These are phyloP conservation scores for Oscheius onirici DNA, from an alignment of 2,888 invertebrate species.

Conservation along the genomic window DNA sequence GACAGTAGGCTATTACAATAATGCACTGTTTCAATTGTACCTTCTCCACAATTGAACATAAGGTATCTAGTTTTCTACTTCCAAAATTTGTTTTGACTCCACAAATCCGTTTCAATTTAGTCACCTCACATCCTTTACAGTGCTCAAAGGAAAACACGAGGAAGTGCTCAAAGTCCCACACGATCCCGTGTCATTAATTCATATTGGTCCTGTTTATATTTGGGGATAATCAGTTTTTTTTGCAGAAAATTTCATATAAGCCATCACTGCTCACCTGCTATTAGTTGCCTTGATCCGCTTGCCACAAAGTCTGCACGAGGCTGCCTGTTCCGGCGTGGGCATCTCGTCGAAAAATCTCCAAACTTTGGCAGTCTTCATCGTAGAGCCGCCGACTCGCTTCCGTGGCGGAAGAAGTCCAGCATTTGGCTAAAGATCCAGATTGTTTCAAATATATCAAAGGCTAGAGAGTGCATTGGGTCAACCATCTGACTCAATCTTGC, in stretches of 20 bases:
- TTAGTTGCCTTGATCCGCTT: slow-evolving; percentile 71
- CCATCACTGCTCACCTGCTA: slow-evolving; percentile 63
- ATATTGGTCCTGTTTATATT: neutral
- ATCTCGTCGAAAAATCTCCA: slow-evolving; percentile 68
- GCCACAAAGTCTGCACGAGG: slow-evolving; percentile 64
- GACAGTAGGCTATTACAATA: too few species aligned
- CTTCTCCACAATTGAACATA: too few species aligned
- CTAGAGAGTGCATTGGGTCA: slow-evolving; percentile 24
- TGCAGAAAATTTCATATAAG: too few species aligned
- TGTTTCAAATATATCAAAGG: slow-evolving; percentile 32
- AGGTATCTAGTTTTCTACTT: too few species aligned
- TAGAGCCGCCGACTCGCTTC: slow-evolving; percentile 52
- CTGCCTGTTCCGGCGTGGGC: slow-evolving; percentile 66
- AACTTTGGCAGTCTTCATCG: slow-evolving; percentile 59
- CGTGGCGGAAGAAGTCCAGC: slow-evolving; percentile 6
- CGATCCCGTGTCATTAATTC: too few species aligned
- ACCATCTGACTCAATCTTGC: neutral
- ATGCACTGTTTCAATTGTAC: too few species aligned
- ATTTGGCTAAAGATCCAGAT: neutral
- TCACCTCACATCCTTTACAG: too few species aligned
- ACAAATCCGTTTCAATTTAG: too few species aligned
- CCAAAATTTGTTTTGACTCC: too few species aligned
- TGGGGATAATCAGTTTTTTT: neutral
- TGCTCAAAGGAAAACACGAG: too few species aligned
- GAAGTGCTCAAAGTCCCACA: too few species aligned